Evolutionary conservation across 2,888 invertebrate species (phyloP).

Genomic region (Andrena camellia): DNA sequence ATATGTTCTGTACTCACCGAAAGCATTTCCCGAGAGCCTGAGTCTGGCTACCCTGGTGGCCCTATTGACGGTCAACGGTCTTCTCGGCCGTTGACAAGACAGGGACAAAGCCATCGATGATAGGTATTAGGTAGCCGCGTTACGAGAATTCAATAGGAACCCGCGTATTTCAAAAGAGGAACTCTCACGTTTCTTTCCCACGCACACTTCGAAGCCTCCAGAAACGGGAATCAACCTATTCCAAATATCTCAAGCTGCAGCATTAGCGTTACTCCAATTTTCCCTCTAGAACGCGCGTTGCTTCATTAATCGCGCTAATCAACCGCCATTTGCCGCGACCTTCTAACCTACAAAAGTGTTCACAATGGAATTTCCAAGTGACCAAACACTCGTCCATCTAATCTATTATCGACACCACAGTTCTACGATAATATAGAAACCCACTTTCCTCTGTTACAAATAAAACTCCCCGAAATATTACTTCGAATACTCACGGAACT

Average conservation of each 20-base stretch:
- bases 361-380: background rate
- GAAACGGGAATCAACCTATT: background rate
- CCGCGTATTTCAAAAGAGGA: slow-evolving; percentile 16
- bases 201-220: background rate
- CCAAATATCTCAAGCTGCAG: background rate
- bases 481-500: background rate
- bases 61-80: slow-evolving; percentile 80
- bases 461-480: background rate
- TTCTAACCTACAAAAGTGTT: slow-evolving; percentile 2
- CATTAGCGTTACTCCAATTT: background rate
- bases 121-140: slow-evolving; percentile 30
- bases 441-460: background rate
- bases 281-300: background rate
- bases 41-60: slow-evolving; percentile 82
- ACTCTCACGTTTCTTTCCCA: slow-evolving; percentile 15
- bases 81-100: slow-evolving; percentile 78
- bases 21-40: slow-evolving; percentile 77
- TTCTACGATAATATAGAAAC: no score
- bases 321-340: no score
- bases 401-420: background rate
- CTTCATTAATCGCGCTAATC: background rate
- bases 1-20: slow-evolving; percentile 78
- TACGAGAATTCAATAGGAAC: slow-evolving; percentile 29
- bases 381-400: background rate
- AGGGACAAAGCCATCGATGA: slow-evolving; percentile 74